Conservation (phyloP, 2,113 vertebrate species). For the Rhynchomys soricoides region DNA sequence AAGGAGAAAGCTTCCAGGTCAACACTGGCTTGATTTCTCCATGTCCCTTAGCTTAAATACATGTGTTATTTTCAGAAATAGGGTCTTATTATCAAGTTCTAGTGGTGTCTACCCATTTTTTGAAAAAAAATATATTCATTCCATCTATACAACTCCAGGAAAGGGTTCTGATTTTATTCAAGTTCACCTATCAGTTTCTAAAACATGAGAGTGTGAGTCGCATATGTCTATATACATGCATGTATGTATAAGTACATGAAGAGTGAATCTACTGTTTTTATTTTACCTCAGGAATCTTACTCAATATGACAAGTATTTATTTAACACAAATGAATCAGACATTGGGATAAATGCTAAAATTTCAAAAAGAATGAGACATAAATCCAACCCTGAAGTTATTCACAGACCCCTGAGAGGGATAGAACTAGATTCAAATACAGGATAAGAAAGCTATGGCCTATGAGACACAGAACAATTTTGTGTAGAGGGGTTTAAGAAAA, state of each 20-base stretch:
- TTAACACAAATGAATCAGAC: slow-evolving; percentile 15
- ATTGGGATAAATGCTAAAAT: slow-evolving; percentile 33
- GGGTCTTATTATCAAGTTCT: not conserved
- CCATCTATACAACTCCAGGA: slow-evolving; percentile 24
- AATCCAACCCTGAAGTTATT: slow-evolving; percentile 6
- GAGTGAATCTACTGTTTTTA: slow-evolving; percentile 23
- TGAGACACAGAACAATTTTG: slow-evolving; percentile 18
- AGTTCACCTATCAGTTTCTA: slow-evolving; percentile 1
- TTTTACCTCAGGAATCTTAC: slow-evolving; percentile 10
- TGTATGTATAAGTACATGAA: not conserved
- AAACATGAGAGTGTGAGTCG: not conserved
- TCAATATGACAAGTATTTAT: slow-evolving; percentile 30
- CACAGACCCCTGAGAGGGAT: not conserved
- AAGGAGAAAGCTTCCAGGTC: not conserved
- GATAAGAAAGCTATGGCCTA: not conserved
- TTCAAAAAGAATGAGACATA: not conserved
- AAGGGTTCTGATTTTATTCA: slow-evolving; percentile 40
- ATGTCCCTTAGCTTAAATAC: not conserved
- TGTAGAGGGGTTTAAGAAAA: not conserved
- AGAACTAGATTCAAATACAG: slow-evolving; percentile 37
- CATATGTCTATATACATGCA: not conserved
- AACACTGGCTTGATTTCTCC: not conserved
- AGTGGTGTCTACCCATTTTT: not conserved
- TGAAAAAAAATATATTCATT: not conserved
- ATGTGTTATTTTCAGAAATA: not conserved